phyloP scores from a whole-genome alignment of 2,113 vertebrate species.

The Nannobrachium achirus region DNA sequence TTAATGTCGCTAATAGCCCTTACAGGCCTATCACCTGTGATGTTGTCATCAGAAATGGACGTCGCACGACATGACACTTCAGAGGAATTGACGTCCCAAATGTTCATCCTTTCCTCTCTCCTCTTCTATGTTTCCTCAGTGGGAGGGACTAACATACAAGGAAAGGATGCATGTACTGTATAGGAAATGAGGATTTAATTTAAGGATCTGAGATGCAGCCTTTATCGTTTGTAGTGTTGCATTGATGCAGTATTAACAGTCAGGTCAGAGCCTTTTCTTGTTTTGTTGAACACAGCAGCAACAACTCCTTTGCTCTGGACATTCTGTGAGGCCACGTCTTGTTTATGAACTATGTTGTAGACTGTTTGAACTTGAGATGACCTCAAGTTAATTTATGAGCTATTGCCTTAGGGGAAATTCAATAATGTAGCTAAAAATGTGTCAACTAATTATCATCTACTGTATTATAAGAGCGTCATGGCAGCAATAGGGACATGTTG shows the following conservation, averaged over 20 bases:
- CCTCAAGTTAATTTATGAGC: neutral
- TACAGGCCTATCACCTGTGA: too few relatives aligned
- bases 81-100: too few relatives aligned
- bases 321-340: neutral
- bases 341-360: neutral
- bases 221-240: too few relatives aligned
- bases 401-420: slow-evolving; percentile 31
- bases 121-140: too few relatives aligned
- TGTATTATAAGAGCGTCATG: neutral
- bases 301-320: neutral
- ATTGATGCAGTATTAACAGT: neutral
- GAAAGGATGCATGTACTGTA: too few relatives aligned
- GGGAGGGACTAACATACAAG: too few relatives aligned
- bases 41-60: too few relatives aligned
- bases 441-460: slow-evolving; percentile 36
- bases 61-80: too few relatives aligned
- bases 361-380: slow-evolving; percentile 5
- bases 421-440: slow-evolving; percentile 21
- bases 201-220: too few relatives aligned
- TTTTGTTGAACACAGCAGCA: slow-evolving; percentile 5
- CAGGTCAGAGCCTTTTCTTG: neutral
- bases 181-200: too few relatives aligned
- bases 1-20: too few relatives aligned
- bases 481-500: slow-evolving; percentile 22
- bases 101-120: too few relatives aligned